Evolutionary conservation across 2,113 vertebrate species (phyloP).

Genomic region (Osmerus mordax): DNA sequence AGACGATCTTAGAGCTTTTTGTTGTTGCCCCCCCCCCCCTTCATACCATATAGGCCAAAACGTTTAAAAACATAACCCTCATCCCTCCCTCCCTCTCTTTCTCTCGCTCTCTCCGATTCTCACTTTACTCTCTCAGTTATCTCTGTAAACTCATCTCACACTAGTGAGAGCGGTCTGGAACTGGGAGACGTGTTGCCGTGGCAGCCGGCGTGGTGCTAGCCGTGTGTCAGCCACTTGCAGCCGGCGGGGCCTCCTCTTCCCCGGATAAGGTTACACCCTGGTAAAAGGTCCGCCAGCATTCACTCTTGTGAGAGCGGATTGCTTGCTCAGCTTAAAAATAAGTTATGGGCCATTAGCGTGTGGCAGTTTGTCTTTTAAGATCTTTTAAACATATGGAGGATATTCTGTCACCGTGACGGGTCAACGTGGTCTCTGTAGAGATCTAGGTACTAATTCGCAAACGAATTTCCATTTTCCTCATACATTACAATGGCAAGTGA

Average conservation of each 20-base stretch:
- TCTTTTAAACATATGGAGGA: neutral
- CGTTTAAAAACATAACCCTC: slow-evolving; percentile 5
- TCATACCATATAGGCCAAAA: neutral
- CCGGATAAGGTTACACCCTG: slow-evolving; percentile 64
- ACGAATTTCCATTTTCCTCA: too few relatives aligned
- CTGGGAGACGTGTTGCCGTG: slow-evolving; percentile 41
- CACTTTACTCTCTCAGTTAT: slow-evolving; percentile 39
- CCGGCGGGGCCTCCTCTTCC: slow-evolving; percentile 44
- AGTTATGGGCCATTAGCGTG: neutral
- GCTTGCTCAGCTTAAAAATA: neutral
- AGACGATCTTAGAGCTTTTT: neutral
- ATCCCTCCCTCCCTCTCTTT: slow-evolving; percentile 47
- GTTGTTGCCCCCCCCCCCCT: too few relatives aligned
- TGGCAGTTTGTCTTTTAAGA: neutral
- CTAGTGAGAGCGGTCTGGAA: slow-evolving; percentile 51
- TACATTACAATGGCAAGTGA: too few relatives aligned
- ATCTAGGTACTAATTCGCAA: too few relatives aligned
- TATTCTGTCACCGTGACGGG: too few relatives aligned
- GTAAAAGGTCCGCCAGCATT: slow-evolving; percentile 2
- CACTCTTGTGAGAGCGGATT: neutral
- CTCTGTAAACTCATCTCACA: slow-evolving; percentile 63
- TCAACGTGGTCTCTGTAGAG: too few relatives aligned
- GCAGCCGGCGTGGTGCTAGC: slow-evolving; percentile 53
- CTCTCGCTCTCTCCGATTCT: slow-evolving; percentile 23
- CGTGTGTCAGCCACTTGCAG: slow-evolving; percentile 68